Base-by-base conservation (phyloP, 37 sponge, comb jelly and placozoan species). In the Tethya wilhelma region DNA sequence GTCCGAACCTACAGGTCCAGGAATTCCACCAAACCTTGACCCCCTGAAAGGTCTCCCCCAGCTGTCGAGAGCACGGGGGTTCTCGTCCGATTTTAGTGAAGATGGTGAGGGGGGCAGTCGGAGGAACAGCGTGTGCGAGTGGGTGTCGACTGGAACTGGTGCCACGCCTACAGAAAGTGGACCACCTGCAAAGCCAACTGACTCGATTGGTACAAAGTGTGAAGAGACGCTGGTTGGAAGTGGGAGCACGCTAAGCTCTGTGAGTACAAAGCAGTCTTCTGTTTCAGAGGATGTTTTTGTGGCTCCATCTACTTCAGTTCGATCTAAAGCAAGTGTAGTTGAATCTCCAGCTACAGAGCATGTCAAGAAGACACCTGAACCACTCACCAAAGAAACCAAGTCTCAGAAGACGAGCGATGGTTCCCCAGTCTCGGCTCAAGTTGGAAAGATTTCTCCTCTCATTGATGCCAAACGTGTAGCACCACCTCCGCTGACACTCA, bases 81-180 rank as follows among this genome's bases (percentile, higher is more conserved):
- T 78, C 55, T 78, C 79, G 0, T 78, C 79, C 34, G 79, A 78
- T 44, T 44, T 66, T 26, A 81, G 82, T 28, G 79, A 79, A 56
- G 79, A 79, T 28, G 69, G 79, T 0, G 79, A 45, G n/a, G 73
- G 5, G 11, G 37, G 2, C 36, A 79, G 79, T 38, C 65, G 79
- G 4, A 42, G 69, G 34, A 53, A 57, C 38, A 79, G 79, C 68
- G 2, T 67, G 2, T 79, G 58, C 38, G 69, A 79, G 1, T 59
- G 75, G 55, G 56, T 3, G 22, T 19, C 41, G 73, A 11, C 4
- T 32, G 22, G 32, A 4, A 60, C 12, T 60, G n/a, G n/a, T n/a
- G 28, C 65, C 32, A 14, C 14, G 59, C 59, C 66, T 34, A 2
- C 34, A 2, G 4, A 26, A 69, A 20, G 2, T 30, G 41, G 73